Base-by-base conservation (phyloP, 2,888 invertebrate genomes). In the Hylaea fasciaria region DNA sequence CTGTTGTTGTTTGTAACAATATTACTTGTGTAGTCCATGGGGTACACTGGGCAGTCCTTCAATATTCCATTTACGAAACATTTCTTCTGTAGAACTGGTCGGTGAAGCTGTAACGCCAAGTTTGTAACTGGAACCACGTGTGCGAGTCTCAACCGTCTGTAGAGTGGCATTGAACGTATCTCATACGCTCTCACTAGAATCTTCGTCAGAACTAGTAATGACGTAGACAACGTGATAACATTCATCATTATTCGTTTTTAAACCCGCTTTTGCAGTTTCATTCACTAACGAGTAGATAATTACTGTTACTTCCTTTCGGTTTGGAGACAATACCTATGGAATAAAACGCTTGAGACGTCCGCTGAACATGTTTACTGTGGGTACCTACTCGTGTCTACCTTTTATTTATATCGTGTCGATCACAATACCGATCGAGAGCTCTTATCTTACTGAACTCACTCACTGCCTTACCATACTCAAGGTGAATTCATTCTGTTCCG, bases 381-480 rank as follows among this genome's bases (percentile, higher is more conserved):
- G n/a, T 12, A 37, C 37, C 2, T 10, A 12, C 5, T n/a, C 1
- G 3, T 37, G 2, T 37, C 9, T 37, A 32, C 4, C n/a, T 35
- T 12, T 35, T 44, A 44, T 47, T 54, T 54, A 12, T 39, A 28
- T 28, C 12, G 39, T 37, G 11, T 12, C 35, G 17, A 58, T 40
- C 51, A 49, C 54, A 22, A 39, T 40, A 56, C 60, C 39, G 65
- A 61, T 54, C 64, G 58, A 66, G 56, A 59, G 63, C 48, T 68
- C 60, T 63, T 71, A 69, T 66, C 64, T 57, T n/a, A 72, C 73
- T 76, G 71, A 64, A 59, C 58, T 65, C 53, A 57, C 44, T 50
- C n/a, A n/a, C n/a, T n/a, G 51, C 54, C 54, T 37, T 32, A 58
- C 47, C 57, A 52, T 52, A 65, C 61, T 67, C 64, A 61, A 66